Percentiles rank a stretch among this genome's conserved stretches.
These are phyloP conservation scores for Agapornis canus DNA, from an alignment of 2,797 vertebrate genomes.

Conservation along the genomic window DNA sequence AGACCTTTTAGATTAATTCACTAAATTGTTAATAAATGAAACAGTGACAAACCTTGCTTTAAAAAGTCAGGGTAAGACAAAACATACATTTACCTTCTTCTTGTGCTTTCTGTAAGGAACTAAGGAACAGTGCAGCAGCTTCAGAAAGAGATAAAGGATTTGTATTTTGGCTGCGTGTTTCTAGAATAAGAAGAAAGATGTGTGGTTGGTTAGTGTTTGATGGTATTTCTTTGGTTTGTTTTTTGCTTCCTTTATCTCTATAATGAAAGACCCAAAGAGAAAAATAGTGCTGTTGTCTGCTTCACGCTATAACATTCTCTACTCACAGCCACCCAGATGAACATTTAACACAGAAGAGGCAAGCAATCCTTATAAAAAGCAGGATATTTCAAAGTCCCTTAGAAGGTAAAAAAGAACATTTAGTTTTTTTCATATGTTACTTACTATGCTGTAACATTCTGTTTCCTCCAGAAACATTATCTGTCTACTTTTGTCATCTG, in stretches of 20 bases:
- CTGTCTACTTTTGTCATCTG: not conserved
- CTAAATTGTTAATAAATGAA: not conserved
- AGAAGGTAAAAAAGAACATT: not conserved
- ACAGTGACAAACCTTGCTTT: not conserved
- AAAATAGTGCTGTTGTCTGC: not conserved
- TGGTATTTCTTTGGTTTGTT: not conserved
- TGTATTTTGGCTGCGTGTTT: constrained; percentile 85
- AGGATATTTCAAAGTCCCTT: not conserved
- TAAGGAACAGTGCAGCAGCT: constrained; percentile 82
- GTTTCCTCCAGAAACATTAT: not conserved
- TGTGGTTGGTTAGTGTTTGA: not conserved
- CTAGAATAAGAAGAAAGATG: constrained; percentile 72
- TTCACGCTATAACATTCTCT: not conserved
- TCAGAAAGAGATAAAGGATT: constrained; percentile 85
- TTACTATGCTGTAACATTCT: not conserved
- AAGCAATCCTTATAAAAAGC: not conserved
- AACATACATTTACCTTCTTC: constrained; percentile 78
- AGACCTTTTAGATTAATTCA: not conserved
- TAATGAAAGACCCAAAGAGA: not conserved
- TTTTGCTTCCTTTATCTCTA: not conserved
- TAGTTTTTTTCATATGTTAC: not conserved
- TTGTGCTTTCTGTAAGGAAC: constrained; percentile 81
- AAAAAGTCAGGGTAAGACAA: not conserved
- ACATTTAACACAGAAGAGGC: not conserved
- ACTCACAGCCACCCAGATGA: not conserved